Percentiles rank a stretch among this genome's conserved stretches.
These are phyloP conservation scores for Drosophila melanosoma DNA, from an alignment of 2,888 invertebrate species.

Conservation along the genomic window DNA sequence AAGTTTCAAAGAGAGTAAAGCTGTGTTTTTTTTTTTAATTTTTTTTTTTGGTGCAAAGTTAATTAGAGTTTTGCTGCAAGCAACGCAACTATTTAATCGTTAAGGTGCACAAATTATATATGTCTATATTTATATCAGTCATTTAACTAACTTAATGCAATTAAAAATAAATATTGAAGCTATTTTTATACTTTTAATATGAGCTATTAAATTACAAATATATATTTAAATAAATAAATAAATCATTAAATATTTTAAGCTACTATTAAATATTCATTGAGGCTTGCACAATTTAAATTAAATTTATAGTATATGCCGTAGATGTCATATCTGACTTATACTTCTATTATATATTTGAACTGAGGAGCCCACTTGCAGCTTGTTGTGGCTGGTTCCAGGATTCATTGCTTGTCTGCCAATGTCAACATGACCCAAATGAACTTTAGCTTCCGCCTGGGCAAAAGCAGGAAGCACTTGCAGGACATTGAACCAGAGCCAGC, in stretches of 20 bases:
- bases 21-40: neutral
- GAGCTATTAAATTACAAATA: neutral
- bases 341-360: conserved; percentile 6
- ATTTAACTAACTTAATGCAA: neutral
- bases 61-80: neutral
- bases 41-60: neutral
- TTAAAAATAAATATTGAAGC: neutral
- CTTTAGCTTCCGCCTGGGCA: conserved; percentile 56
- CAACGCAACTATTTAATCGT: neutral
- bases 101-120: neutral
- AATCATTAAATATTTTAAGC: neutral
- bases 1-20: conserved; percentile 22
- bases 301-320: neutral
- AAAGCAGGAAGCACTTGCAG: conserved; percentile 60
- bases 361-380: conserved; percentile 1
- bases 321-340: neutral
- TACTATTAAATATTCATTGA: neutral
- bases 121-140: neutral
- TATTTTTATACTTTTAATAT: neutral
- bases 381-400: conserved; percentile 23
- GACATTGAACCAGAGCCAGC: conserved; percentile 56
- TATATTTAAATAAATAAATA: neutral
- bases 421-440: conserved; percentile 61
- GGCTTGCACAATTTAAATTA: neutral
- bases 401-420: conserved; percentile 6